These are phyloP conservation scores for Calliopsis andreniformis DNA, from an alignment of 1,140 invertebrate species.

Conservation along the genomic window DNA sequence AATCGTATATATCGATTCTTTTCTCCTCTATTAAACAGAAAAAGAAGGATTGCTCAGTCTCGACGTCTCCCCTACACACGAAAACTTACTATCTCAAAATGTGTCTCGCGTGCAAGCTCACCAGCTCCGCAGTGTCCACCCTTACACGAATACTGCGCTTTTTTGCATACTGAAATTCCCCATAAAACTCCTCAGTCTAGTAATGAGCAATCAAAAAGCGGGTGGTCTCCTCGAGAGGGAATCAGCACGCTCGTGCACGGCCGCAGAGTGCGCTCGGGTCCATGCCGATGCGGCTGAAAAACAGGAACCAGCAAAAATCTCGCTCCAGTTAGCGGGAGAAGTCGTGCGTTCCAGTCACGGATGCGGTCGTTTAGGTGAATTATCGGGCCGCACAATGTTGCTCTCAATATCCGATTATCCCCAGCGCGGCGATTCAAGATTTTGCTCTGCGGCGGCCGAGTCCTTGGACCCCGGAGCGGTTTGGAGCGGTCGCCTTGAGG, in stretches of 20 bases:
- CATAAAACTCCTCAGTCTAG: too few relatives aligned
- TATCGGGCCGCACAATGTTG: constrained; percentile 29
- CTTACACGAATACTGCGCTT: too few relatives aligned
- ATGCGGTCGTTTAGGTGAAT: constrained; percentile 28
- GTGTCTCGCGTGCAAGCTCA: too few relatives aligned
- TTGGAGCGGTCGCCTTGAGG: constrained; percentile 73
- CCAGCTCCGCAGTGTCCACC: too few relatives aligned
- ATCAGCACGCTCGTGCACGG: background rate
- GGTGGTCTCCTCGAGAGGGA: background rate
- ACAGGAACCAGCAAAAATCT: background rate
- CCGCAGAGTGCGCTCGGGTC: too few relatives aligned
- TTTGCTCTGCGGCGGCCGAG: constrained; percentile 76
- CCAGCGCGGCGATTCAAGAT: constrained; percentile 65
- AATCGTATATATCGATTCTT: too few relatives aligned
- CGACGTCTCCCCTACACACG: too few relatives aligned
- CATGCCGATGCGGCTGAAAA: background rate
- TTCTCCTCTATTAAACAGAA: too few relatives aligned
- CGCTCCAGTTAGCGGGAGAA: background rate
- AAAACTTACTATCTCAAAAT: too few relatives aligned
- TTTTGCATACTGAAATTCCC: too few relatives aligned
- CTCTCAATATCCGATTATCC: constrained; percentile 57
- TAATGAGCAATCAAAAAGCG: too few relatives aligned
- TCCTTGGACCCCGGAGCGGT: constrained; percentile 74
- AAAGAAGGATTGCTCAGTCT: too few relatives aligned
- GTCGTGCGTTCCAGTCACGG: constrained; percentile 7